Evolutionary conservation across 2,113 vertebrate genomes (phyloP).

Genomic region (Notarius quadriscutis): DNA sequence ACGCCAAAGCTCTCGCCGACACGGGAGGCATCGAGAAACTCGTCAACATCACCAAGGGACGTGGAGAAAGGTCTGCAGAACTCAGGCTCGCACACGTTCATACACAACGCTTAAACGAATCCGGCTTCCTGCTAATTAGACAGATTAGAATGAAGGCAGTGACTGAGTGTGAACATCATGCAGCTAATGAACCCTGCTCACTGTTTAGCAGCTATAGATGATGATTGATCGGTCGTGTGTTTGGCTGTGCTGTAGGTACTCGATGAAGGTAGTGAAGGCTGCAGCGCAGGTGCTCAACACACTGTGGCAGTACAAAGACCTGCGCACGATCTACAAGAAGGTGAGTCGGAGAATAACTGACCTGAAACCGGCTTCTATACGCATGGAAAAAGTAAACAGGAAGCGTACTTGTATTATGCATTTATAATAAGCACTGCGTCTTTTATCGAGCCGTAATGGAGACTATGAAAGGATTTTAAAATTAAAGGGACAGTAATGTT

Average conservation of each 20-base stretch:
- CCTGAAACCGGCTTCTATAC: background rate
- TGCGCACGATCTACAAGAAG: slow-evolving; percentile 98
- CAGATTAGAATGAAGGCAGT: background rate
- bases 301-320: slow-evolving; percentile 95
- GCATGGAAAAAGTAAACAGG: no score
- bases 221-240: background rate
- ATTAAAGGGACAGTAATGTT: background rate
- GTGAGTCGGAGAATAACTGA: slow-evolving; percentile 64
- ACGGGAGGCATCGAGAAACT: slow-evolving; percentile 95
- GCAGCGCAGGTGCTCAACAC: slow-evolving; percentile 96
- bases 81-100: background rate
- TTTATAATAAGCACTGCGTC: background rate
- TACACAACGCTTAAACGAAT: background rate
- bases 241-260: slow-evolving; percentile 76
- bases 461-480: background rate
- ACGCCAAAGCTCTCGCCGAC: slow-evolving; percentile 94
- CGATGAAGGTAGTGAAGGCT: slow-evolving; percentile 96
- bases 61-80: slow-evolving; percentile 84
- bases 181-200: slow-evolving; percentile 5
- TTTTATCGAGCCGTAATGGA: background rate
- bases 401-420: background rate
- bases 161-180: background rate
- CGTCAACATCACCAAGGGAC: slow-evolving; percentile 95
- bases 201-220: background rate
- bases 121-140: background rate